Percentiles rank a stretch among this genome's conserved stretches.
phyloP scores from a whole-genome alignment of 2,888 invertebrate species.

The Thecocarcelia acutangulata region DNA sequence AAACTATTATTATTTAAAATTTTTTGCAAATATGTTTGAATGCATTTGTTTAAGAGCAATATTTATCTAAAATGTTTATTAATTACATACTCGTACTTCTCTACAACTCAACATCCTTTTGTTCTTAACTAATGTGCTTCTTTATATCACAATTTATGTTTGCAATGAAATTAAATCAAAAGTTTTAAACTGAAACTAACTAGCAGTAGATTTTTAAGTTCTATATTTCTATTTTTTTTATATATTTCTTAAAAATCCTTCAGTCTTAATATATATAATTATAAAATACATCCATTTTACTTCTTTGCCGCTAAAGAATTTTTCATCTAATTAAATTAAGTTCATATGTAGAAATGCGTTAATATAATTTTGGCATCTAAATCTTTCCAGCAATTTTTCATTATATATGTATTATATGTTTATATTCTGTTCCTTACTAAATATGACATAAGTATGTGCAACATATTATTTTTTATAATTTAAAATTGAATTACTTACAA shows the following conservation, averaged over 20 bases:
- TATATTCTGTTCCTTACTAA: no score
- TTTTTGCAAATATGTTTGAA: no score
- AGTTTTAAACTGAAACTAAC: conserved; percentile 28
- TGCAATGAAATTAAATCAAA: conserved; percentile 17
- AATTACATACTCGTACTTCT: conserved; percentile 4
- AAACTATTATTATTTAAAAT: no score
- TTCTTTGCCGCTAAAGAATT: neutral
- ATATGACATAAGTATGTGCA: no score
- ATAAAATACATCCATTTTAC: neutral
- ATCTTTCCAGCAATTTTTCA: no score
- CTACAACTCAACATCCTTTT: conserved; percentile 1
- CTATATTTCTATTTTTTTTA: neutral
- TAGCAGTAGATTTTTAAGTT: conserved; percentile 12
- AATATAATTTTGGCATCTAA: no score
- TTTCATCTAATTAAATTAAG: neutral
- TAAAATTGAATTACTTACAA: neutral
- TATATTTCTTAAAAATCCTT: conserved; percentile 40
- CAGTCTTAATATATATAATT: conserved; percentile 59
- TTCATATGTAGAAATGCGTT: neutral
- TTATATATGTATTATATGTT: no score
- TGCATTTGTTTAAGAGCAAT: neutral
- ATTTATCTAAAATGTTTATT: conserved; percentile 34
- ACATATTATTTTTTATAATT: no score
- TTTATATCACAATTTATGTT: conserved; percentile 62
- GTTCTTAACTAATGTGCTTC: conserved; percentile 55